Evolutionary conservation across 2,113 vertebrate genomes (phyloP), one percentile per base, ranked within the genome.

Genomic region (Thalassarche chlororhynchos): DNA sequence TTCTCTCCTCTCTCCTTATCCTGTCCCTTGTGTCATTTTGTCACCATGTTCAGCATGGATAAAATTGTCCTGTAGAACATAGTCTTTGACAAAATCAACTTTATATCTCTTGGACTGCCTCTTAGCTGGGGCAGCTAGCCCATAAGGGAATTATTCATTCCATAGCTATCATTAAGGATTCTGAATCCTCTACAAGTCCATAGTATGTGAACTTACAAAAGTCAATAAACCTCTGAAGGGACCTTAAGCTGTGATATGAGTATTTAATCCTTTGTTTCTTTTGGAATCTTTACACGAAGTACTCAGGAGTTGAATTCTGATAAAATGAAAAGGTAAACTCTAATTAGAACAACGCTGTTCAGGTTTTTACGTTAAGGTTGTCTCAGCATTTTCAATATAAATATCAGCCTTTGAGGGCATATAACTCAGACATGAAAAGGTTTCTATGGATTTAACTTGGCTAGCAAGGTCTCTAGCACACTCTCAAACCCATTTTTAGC

Each of bases 301-400:
- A 90, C 84, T 88, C 89, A 74, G 93, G 78, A 97, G 92, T 36
- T 94, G 85, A 97, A 96, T 97, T 96, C 52, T 69, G 94, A 94
- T 96, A 89, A 82, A 97, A 97, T 42, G 61, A 93, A 97, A 97
- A 97, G 80, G 97, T 96, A 98, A 98, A 95, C 74, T 84, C 81
- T 97, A 94, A 97, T 97, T 96, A 93, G 49, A 96, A 78, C 8
- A 8, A 65, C 1, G 17, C 18, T 84, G 47, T 76, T 93, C 93
- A 95, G 87, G 65, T 86, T 96, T 96, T 69, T 82, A 78, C 18
- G 3, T 93, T 96, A 72, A 84, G 71, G 85, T 89, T 94, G 60
- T 84, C 92, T 96, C 95, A 95, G 95, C 57, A 74, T 55, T 96
- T 97, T 65, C 70, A 82, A 79, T 69, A 89, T 58, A 72, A 96